Evolutionary conservation across 2,113 vertebrate genomes (phyloP).

Genomic region (Hirundichthys speculiger): DNA sequence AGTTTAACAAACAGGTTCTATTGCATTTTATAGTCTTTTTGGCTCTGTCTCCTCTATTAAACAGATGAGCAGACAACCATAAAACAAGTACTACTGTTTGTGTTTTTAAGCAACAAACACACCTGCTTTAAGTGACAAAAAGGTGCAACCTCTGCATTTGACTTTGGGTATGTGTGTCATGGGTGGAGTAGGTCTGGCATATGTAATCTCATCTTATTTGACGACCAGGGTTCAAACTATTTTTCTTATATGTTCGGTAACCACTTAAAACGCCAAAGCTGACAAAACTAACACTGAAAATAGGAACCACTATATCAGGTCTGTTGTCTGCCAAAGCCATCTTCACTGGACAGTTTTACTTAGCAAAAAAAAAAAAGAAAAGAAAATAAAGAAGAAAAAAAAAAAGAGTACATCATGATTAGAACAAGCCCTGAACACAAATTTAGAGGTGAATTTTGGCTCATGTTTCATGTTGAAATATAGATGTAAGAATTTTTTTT

Average conservation of each 20-base stretch:
- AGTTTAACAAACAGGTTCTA: slow-evolving; percentile 35
- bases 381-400: slow-evolving; percentile 13
- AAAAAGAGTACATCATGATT: slow-evolving; percentile 12
- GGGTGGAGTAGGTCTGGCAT: slow-evolving; percentile 32
- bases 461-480: neutral
- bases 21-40: slow-evolving; percentile 57
- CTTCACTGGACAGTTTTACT: neutral
- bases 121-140: slow-evolving; percentile 35
- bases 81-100: slow-evolving; percentile 1
- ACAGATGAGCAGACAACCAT: slow-evolving; percentile 33
- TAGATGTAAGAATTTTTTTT: neutral
- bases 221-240: slow-evolving; percentile 62
- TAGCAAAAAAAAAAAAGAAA: neutral
- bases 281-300: slow-evolving; percentile 44
- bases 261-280: slow-evolving; percentile 25
- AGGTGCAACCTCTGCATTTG: slow-evolving; percentile 67
- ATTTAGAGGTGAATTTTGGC: slow-evolving; percentile 6
- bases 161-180: slow-evolving; percentile 58
- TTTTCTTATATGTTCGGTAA: slow-evolving; percentile 32
- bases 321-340: neutral
- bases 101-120: slow-evolving; percentile 26
- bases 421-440: slow-evolving; percentile 4
- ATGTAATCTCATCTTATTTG: slow-evolving; percentile 48
- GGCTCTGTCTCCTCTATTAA: slow-evolving; percentile 57
- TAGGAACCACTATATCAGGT: slow-evolving; percentile 1